Percentiles rank a stretch among this genome's conserved stretches.
Conservation (phyloP, 2,888 invertebrate species). For the Zeuzera pyrina region DNA sequence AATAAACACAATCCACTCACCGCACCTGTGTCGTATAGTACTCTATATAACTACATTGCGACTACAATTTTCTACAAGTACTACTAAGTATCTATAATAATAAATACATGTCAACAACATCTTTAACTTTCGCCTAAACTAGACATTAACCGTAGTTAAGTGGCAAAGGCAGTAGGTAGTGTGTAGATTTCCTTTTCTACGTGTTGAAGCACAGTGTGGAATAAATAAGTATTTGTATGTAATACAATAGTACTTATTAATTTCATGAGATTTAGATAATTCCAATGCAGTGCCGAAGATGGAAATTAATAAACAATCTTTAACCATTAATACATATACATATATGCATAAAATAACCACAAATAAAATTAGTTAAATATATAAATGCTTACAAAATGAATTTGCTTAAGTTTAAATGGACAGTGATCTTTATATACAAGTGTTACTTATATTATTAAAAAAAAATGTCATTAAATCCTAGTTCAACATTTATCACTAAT, state of each 20-base stretch:
- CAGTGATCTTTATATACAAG: constrained; percentile 56
- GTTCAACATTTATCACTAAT: constrained; percentile 36
- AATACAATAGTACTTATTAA: no score
- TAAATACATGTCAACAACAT: constrained; percentile 3
- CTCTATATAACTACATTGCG: background rate
- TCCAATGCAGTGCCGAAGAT: no score
- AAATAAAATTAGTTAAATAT: background rate
- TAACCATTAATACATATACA: background rate
- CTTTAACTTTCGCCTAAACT: constrained; percentile 15
- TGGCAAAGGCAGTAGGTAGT: constrained; percentile 17
- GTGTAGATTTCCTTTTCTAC: background rate
- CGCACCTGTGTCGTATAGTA: no score
- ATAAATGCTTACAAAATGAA: constrained; percentile 1
- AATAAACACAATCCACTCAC: no score
- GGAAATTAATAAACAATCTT: background rate
- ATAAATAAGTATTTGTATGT: no score
- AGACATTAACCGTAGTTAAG: constrained; percentile 11
- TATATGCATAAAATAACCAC: background rate
- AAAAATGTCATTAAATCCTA: constrained; percentile 35
- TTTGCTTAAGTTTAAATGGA: constrained; percentile 33
- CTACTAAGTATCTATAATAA: background rate
- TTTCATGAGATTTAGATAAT: no score
- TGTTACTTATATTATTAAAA: constrained; percentile 50
- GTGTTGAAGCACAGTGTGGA: no score
- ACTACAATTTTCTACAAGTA: no score